These are phyloP conservation scores for Apis florea DNA, from an alignment of 1,140 invertebrate genomes.

Conservation along the genomic window DNA sequence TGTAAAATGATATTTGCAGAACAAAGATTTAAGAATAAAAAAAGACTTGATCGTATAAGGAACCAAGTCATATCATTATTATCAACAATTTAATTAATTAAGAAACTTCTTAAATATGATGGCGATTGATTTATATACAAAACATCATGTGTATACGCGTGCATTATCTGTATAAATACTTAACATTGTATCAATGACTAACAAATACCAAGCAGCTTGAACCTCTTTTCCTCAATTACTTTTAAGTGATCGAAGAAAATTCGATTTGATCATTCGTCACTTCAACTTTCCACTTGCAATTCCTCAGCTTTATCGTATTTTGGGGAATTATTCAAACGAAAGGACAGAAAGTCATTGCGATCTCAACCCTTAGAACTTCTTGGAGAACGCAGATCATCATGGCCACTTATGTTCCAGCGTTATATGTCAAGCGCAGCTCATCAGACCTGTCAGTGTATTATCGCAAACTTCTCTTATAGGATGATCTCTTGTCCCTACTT, in stretches of 20 bases:
- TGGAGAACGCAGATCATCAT: not conserved
- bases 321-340: not conserved
- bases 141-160: slow-evolving; percentile 1
- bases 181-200: slow-evolving; percentile 12
- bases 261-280: not conserved
- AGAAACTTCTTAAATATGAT: not conserved
- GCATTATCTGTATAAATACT: slow-evolving; percentile 35
- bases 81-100: not conserved
- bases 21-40: slow-evolving; percentile 17
- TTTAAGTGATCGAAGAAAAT: not conserved
- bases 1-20: slow-evolving; percentile 28
- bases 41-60: slow-evolving; percentile 20
- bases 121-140: slow-evolving; percentile 22
- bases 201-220: slow-evolving; percentile 9
- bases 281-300: not conserved
- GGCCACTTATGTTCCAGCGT: not conserved
- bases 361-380: not conserved
- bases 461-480: slow-evolving; percentile 70
- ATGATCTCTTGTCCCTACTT: slow-evolving; percentile 54
- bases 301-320: not conserved
- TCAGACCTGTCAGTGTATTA: slow-evolving; percentile 67
- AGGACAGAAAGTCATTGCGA: not conserved
- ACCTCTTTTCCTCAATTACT: not conserved
- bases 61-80: slow-evolving; percentile 21
- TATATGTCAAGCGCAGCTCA: slow-evolving; percentile 67